Conservation (phyloP, 1,140 invertebrate genomes). For the Adoxophyes honmai region DNA sequence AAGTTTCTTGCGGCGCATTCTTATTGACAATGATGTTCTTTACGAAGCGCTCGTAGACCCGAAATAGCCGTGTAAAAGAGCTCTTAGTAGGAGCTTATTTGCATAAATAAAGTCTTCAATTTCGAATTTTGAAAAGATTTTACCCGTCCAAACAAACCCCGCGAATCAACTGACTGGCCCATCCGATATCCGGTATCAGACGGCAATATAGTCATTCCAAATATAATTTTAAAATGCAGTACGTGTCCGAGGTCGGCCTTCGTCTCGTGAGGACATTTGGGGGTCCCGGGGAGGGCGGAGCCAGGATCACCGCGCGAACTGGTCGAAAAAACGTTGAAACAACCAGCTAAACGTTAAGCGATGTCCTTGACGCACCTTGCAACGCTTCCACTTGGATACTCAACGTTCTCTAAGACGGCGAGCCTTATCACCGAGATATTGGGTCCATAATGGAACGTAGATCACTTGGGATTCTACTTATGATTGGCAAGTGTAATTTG, state of each 20-base stretch:
- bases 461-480: background rate
- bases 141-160: background rate
- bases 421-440: conserved; percentile 19
- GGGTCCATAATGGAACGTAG: conserved; percentile 17
- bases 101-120: too few species aligned
- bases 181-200: conserved; percentile 31
- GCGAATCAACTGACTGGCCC: conserved; percentile 5
- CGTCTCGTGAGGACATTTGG: conserved; percentile 33
- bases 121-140: too few species aligned
- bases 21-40: too few species aligned
- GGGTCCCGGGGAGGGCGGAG: conserved; percentile 24
- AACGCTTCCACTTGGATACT: conserved; percentile 31
- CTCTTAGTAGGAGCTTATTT: too few species aligned
- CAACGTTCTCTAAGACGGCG: conserved; percentile 11
- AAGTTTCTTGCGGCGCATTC: too few species aligned
- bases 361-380: conserved; percentile 46
- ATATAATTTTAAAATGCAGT: conserved; percentile 33
- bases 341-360: conserved; percentile 32
- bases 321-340: conserved; percentile 37
- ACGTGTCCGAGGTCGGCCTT: conserved; percentile 50
- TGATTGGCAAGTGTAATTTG: conserved; percentile 1
- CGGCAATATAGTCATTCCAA: conserved; percentile 48
- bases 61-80: too few species aligned
- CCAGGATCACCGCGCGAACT: conserved; percentile 26
- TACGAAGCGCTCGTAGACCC: too few species aligned